Evolutionary conservation across 2,797 vertebrate genomes (phyloP).

Genomic region (Eulemur albifrons): DNA sequence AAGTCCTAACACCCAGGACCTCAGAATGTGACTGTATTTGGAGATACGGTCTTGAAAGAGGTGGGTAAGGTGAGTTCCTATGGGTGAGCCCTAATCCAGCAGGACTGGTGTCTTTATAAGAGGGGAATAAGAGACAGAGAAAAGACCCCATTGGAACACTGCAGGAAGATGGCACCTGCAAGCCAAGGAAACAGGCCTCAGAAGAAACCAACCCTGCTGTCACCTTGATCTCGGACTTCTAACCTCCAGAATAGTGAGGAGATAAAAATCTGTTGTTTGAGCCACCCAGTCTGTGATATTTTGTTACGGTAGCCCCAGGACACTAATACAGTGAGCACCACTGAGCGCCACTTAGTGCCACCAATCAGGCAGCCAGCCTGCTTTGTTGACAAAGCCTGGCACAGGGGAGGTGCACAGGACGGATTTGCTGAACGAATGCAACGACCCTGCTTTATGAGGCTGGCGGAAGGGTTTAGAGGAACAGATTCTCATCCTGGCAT

Average conservation of each 20-base stretch:
- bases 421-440: background rate
- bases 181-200: background rate
- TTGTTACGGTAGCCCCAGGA: fast-evolving
- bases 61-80: background rate
- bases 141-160: background rate
- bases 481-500: fast-evolving
- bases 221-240: background rate
- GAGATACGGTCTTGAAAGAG: background rate
- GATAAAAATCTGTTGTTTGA: background rate
- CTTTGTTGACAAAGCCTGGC: background rate
- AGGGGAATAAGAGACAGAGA: background rate
- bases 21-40: background rate
- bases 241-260: background rate
- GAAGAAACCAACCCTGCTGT: background rate
- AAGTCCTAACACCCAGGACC: background rate
- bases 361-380: background rate
- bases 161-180: background rate
- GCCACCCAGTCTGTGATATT: background rate
- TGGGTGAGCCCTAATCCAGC: background rate
- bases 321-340: background rate
- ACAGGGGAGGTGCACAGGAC: background rate
- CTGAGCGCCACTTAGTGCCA: fast-evolving
- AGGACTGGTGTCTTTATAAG: background rate
- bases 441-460: background rate
- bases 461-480: background rate